These are phyloP conservation scores for Griposia aprilina DNA, from an alignment of 2,888 invertebrate species.

Conservation along the genomic window DNA sequence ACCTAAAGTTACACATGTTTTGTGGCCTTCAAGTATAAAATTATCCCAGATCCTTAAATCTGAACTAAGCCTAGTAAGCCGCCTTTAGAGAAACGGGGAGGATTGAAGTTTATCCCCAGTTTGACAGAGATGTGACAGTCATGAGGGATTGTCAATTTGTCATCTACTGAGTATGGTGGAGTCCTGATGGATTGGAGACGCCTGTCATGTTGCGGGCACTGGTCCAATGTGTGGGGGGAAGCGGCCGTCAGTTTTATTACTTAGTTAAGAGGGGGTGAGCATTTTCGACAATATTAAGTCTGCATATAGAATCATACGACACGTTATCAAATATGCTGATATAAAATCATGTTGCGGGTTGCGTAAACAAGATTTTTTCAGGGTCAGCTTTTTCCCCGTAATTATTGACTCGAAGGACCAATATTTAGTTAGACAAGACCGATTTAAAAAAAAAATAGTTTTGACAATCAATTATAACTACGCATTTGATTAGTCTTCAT, in stretches of 20 bases:
- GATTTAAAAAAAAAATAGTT: no score
- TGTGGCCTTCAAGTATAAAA: neutral
- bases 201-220: slow-evolving; percentile 25
- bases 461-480: no score
- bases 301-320: no score
- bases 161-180: slow-evolving; percentile 44
- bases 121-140: slow-evolving; percentile 29
- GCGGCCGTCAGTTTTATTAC: neutral
- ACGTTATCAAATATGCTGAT: no score
- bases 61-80: slow-evolving; percentile 1
- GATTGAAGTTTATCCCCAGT: slow-evolving; percentile 24
- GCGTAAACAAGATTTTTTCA: no score
- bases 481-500: no score
- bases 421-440: no score
- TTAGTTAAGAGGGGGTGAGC: neutral
- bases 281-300: no score
- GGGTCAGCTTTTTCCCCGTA: no score
- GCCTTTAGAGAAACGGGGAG: neutral
- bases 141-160: slow-evolving; percentile 54
- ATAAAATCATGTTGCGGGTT: no score
- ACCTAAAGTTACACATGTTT: neutral
- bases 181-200: slow-evolving; percentile 65
- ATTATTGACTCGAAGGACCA: no score
- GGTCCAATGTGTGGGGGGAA: slow-evolving; percentile 12
- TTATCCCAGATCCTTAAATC: neutral